Conservation (phyloP, 1,140 invertebrate species). For the Diplogasteroides magnus region DNA sequence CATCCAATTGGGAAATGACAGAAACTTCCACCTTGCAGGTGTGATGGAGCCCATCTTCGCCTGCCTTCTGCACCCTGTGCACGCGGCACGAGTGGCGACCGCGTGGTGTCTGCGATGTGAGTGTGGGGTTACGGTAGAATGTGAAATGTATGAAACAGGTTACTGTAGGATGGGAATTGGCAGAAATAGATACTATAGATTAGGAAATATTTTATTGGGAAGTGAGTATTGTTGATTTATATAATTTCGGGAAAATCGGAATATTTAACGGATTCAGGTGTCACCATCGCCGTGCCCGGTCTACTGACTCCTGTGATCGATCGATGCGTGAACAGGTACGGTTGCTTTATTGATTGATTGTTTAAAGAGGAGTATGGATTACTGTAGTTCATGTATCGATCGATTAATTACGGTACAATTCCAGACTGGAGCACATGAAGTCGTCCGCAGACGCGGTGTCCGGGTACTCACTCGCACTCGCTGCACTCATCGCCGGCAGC, state of each 20-base stretch:
- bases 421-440: conserved; percentile 75
- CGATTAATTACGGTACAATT: too few species aligned
- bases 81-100: conserved; percentile 80
- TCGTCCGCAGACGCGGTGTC: conserved; percentile 82
- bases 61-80: conserved; percentile 84
- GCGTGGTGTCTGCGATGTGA: conserved; percentile 68
- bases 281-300: conserved; percentile 81
- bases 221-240: too few species aligned
- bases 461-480: conserved; percentile 86
- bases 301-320: conserved; percentile 87
- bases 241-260: too few species aligned
- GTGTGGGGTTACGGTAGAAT: neutral
- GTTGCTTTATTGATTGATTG: neutral
- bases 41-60: conserved; percentile 68
- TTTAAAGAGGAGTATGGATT: too few species aligned
- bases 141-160: neutral
- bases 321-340: conserved; percentile 59
- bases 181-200: too few species aligned
- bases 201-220: too few species aligned
- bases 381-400: too few species aligned
- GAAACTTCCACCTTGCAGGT: too few species aligned
- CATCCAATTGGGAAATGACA: too few species aligned
- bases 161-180: neutral
- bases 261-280: too few species aligned
- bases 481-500: conserved; percentile 84